These are phyloP conservation scores for Hypomesus transpacificus DNA, from an alignment of 2,113 vertebrate genomes.

Conservation along the genomic window DNA sequence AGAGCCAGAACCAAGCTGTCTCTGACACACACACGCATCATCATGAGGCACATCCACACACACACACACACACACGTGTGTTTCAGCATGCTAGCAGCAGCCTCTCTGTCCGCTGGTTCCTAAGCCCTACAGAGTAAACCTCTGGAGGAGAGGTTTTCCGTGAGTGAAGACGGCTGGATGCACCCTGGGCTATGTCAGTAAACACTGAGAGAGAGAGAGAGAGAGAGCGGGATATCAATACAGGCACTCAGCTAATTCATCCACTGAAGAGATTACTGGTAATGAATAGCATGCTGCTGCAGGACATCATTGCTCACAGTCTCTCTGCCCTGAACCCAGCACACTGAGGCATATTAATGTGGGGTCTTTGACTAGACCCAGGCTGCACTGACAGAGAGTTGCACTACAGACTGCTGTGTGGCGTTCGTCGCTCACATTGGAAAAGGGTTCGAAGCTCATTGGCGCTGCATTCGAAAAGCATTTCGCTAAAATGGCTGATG, in stretches of 20 bases:
- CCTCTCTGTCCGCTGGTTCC: conserved; percentile 5
- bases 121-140: conserved; percentile 24
- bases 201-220: conserved; percentile 48
- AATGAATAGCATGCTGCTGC: conserved; percentile 64
- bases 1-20: conserved; percentile 8
- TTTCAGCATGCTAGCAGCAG: background rate
- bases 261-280: conserved; percentile 56
- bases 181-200: conserved; percentile 32
- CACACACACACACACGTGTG: conserved; percentile 1
- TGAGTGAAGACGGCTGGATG: conserved; percentile 16
- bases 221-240: conserved; percentile 52
- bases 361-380: background rate
- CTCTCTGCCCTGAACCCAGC: conserved; percentile 33
- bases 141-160: background rate
- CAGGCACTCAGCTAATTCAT: conserved; percentile 55
- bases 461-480: too few species aligned
- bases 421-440: too few species aligned
- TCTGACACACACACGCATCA: background rate
- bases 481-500: too few species aligned
- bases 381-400: background rate
- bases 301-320: conserved; percentile 56
- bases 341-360: conserved; percentile 5
- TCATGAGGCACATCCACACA: conserved; percentile 1
- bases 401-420: too few species aligned
- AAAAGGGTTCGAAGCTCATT: too few species aligned